Conservation (phyloP, 2,888 invertebrate species). For the Clusia tigrina region DNA sequence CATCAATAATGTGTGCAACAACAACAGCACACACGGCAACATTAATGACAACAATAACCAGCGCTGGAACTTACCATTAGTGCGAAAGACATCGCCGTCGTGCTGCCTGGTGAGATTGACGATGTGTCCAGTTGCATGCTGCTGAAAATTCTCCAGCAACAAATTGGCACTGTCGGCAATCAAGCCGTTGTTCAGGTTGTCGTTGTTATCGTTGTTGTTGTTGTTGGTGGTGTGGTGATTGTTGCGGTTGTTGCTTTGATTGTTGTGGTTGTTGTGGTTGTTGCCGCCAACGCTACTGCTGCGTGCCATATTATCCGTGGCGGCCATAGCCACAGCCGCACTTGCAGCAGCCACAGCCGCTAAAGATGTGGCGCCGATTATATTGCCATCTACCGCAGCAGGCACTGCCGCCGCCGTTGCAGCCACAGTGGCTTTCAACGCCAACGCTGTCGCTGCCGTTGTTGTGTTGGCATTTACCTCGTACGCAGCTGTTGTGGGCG, state of each 20-base stretch:
- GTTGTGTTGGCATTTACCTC: slow-evolving; percentile 18
- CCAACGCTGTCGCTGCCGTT: slow-evolving; percentile 25
- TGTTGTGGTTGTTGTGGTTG: slow-evolving; percentile 30
- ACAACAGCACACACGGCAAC: not conserved
- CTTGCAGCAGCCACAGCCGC: slow-evolving; percentile 43
- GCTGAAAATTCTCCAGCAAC: slow-evolving; percentile 56
- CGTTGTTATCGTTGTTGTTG: slow-evolving; percentile 17
- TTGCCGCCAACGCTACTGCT: slow-evolving; percentile 16
- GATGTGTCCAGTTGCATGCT: slow-evolving; percentile 48
- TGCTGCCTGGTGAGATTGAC: slow-evolving; percentile 64
- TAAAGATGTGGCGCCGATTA: slow-evolving; percentile 46
- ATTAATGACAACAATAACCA: not conserved
- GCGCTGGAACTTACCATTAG: slow-evolving; percentile 58
- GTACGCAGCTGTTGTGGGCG: slow-evolving; percentile 31
- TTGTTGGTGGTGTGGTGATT: slow-evolving; percentile 11
- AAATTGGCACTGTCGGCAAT: slow-evolving; percentile 48
- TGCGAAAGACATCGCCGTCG: slow-evolving; percentile 63
- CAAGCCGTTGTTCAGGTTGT: slow-evolving; percentile 30
- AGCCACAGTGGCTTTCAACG: not conserved
- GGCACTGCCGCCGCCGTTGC: slow-evolving; percentile 1
- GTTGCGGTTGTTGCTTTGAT: slow-evolving; percentile 24
- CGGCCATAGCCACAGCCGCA: slow-evolving; percentile 33
- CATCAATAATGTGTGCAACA: not conserved
- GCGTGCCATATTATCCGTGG: slow-evolving; percentile 1
- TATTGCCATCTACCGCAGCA: slow-evolving; percentile 25